phyloP scores from a whole-genome alignment of 2,113 vertebrate species.

The Antechinus stuartii region DNA sequence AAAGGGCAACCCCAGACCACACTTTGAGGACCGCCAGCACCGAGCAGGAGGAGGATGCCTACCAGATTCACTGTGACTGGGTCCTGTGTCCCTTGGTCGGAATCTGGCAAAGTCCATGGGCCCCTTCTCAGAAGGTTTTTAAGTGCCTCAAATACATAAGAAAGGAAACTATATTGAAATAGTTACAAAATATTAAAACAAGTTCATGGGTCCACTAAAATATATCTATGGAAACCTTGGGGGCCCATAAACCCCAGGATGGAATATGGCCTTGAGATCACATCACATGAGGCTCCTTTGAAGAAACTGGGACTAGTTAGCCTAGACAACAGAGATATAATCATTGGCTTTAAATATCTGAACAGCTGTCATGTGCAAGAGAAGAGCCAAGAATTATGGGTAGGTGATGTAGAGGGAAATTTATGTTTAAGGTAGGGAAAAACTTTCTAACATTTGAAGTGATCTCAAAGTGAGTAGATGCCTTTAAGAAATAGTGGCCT shows the following conservation, averaged over 20 bases:
- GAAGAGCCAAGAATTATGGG: neutral
- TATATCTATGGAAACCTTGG: neutral
- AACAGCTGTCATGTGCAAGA: neutral
- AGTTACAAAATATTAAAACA: neutral
- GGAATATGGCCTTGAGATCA: neutral
- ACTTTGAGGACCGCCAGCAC: neutral
- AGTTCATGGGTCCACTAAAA: neutral
- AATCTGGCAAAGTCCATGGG: no score
- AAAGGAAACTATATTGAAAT: neutral
- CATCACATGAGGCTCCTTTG: neutral
- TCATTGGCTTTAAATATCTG: neutral
- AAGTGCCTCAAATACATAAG: neutral
- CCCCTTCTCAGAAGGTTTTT: neutral
- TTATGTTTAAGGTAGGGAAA: neutral
- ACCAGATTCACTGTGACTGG: neutral
- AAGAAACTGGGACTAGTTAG: neutral
- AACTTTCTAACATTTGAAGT: no score
- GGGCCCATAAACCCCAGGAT: neutral
- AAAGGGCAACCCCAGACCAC: neutral
- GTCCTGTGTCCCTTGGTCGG: neutral
- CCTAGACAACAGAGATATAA: neutral
- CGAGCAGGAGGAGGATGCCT: neutral
- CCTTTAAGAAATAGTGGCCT: no score
- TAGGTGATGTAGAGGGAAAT: neutral
- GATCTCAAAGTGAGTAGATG: neutral